Evolutionary conservation across 2,113 vertebrate genomes (phyloP).

Genomic region (Corynorhinus townsendii): DNA sequence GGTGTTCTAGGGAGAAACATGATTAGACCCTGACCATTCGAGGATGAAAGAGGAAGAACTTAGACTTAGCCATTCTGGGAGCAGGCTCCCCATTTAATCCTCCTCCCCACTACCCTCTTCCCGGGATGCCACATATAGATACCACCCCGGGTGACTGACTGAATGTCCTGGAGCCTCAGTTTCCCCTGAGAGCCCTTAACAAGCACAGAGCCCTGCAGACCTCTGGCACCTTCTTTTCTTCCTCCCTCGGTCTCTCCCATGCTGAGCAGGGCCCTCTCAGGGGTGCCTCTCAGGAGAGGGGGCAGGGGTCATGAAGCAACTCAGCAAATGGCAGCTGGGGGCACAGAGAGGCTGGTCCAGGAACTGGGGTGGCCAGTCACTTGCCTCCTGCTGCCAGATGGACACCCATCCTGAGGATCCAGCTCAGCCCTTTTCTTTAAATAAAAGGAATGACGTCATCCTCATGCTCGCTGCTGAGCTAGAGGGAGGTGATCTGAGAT

Average conservation of each 20-base stretch:
- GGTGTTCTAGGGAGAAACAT: not conserved
- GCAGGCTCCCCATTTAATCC: not conserved
- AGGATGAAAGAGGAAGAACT: not conserved
- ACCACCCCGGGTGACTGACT: not conserved
- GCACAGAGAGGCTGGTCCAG: not conserved
- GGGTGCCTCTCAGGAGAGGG: not conserved
- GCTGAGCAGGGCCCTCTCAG: not conserved
- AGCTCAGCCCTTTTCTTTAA: conserved; percentile 69
- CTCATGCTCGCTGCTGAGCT: conserved; percentile 44
- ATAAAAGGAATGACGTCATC: conserved; percentile 74
- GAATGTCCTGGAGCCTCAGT: not conserved
- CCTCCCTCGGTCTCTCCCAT: not conserved
- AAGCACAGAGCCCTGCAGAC: not conserved
- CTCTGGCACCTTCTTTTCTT: not conserved
- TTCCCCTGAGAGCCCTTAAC: not conserved
- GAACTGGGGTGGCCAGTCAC: not conserved
- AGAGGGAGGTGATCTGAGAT: conserved; percentile 51
- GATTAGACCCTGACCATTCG: not conserved
- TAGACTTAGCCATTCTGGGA: not conserved
- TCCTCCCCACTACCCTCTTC: not conserved
- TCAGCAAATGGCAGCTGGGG: not conserved
- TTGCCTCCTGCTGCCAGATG: conserved; percentile 15
- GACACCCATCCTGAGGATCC: conserved; percentile 46
- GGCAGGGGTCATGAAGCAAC: not conserved
- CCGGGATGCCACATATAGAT: not conserved